phyloP scores from a whole-genome alignment of 2,797 vertebrate genomes.

The Fistularia tabacaria region DNA sequence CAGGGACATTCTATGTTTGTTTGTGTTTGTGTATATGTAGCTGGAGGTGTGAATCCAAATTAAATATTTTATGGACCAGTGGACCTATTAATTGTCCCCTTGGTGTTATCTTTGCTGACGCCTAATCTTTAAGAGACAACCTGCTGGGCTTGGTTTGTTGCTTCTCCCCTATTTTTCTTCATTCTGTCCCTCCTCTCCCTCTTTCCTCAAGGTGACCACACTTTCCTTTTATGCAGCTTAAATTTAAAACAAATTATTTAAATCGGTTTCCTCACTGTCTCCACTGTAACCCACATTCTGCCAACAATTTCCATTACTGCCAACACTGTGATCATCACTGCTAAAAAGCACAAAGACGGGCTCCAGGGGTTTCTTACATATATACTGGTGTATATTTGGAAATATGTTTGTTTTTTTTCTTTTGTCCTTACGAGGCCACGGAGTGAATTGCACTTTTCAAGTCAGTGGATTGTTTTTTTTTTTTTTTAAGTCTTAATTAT shows the following conservation, averaged over 20 bases:
- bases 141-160: slow-evolving; percentile 67
- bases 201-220: slow-evolving; percentile 54
- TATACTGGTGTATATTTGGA: too few relatives aligned
- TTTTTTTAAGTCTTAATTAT: too few relatives aligned
- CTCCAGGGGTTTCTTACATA: too few relatives aligned
- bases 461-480: too few relatives aligned
- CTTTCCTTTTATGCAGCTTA: slow-evolving; percentile 14
- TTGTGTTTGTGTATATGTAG: slow-evolving; percentile 44
- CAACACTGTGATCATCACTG: too few relatives aligned
- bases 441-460: too few relatives aligned
- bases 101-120: slow-evolving; percentile 85
- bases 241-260: background rate
- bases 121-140: slow-evolving; percentile 82
- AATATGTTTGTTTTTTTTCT: too few relatives aligned
- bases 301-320: too few relatives aligned
- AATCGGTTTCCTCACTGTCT: too few relatives aligned
- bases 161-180: slow-evolving; percentile 55
- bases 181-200: slow-evolving; percentile 47
- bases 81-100: slow-evolving; percentile 90
- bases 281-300: too few relatives aligned
- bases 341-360: too few relatives aligned
- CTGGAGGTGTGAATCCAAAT: slow-evolving; percentile 81
- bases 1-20: slow-evolving; percentile 51
- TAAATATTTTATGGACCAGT: slow-evolving; percentile 90
- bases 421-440: too few relatives aligned